Evolutionary conservation across 92 coral and sea anemone species (phyloP).

Genomic region (Metridium senile): DNA sequence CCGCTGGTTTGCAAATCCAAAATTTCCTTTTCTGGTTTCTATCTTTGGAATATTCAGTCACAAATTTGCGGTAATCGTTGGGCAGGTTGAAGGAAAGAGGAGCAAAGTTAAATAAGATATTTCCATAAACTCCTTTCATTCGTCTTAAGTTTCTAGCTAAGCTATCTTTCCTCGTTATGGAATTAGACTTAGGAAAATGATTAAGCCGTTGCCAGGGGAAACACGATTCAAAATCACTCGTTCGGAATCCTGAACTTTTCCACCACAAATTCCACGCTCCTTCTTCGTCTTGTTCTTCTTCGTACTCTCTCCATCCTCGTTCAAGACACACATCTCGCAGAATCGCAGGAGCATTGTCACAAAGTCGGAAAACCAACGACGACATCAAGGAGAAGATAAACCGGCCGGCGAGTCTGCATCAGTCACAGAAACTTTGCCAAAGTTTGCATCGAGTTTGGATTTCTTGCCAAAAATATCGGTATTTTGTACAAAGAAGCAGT

Average conservation of each 20-base stretch:
- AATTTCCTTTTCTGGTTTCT: conserved; percentile 21
- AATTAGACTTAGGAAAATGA: conserved; percentile 81
- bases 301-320: conserved; percentile 79
- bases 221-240: conserved; percentile 75
- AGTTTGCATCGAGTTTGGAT: background rate
- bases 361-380: conserved; percentile 74
- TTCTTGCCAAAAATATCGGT: background rate
- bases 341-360: conserved; percentile 79
- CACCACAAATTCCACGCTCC: conserved; percentile 88
- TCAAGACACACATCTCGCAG: conserved; percentile 76
- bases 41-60: conserved; percentile 74
- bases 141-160: conserved; percentile 81
- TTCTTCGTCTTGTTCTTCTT: conserved; percentile 43
- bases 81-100: conserved; percentile 79
- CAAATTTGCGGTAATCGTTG: conserved; percentile 81
- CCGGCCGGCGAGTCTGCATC: conserved; percentile 7
- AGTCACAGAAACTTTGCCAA: conserved; percentile 14
- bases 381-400: background rate
- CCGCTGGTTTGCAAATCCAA: conserved; percentile 91
- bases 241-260: conserved; percentile 80
- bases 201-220: conserved; percentile 92
- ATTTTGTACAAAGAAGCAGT: background rate
- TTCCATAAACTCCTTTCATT: conserved; percentile 81
- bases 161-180: conserved; percentile 79
- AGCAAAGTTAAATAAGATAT: conserved; percentile 60